Percentiles rank a stretch among this genome's conserved stretches.
Evolutionary conservation across 2,113 vertebrate genomes (phyloP).

Genomic region (Chionodraco myersi): DNA sequence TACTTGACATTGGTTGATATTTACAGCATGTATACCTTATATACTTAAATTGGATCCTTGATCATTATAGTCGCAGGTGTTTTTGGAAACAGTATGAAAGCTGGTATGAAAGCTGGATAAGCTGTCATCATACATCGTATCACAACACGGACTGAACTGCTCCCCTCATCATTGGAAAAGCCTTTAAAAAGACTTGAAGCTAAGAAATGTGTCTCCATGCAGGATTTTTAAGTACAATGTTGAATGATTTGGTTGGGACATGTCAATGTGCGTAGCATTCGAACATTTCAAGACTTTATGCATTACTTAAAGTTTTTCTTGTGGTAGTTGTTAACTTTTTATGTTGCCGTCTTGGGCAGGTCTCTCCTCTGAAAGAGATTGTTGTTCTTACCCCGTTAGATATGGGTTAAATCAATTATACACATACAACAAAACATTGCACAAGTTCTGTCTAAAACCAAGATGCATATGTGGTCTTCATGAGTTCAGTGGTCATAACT

Average conservation of each 20-base stretch:
- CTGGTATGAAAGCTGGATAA: neutral
- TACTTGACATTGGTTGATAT: too few species aligned
- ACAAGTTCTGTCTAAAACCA: constrained; percentile 10
- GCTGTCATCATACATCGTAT: neutral
- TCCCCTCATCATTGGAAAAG: neutral
- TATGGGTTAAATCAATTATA: too few species aligned
- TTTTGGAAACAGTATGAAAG: neutral
- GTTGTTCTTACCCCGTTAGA: too few species aligned
- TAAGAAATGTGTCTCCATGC: neutral
- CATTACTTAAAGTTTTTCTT: neutral
- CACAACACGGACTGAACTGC: neutral
- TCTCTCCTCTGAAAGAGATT: too few species aligned
- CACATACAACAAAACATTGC: neutral
- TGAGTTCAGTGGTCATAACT: constrained; percentile 29
- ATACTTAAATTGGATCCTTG: neutral
- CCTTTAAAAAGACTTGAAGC: neutral
- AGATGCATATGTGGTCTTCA: constrained; percentile 10
- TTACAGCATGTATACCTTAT: neutral
- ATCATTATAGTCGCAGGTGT: neutral
- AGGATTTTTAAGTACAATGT: too few species aligned
- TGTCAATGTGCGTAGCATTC: neutral
- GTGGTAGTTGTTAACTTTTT: too few species aligned
- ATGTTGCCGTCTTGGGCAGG: too few species aligned
- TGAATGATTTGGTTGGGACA: neutral
- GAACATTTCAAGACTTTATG: too few species aligned